Base-by-base conservation (phyloP, 2,797 vertebrate species). In the Argyrosomus regius region DNA sequence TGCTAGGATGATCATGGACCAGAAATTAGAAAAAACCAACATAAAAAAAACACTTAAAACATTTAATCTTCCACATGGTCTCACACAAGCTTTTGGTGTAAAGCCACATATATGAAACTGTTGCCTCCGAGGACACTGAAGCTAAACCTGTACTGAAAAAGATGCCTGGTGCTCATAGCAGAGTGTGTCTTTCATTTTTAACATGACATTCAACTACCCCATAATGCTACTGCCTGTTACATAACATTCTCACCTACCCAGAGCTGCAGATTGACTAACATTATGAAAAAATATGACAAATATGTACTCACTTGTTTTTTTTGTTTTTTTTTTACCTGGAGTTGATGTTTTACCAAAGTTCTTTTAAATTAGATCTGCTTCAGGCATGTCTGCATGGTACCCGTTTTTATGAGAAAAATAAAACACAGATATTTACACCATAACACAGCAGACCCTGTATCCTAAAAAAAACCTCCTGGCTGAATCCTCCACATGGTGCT, bases 401-500 rank as follows among this genome's bases (percentile, higher is more conserved):
- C 89, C 77, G 57, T 84, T 89, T 86, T 67, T 41, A 70, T 50
- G 70, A 88, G 63, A 22, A 64, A 71, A 79, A 86, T 70, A 73
- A 61, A 62, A 78, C 45, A 86, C 61, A 70, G 45, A 85, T 92
- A 93, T 93, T 89, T 91, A 94, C 91, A 93, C 52, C 56, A 63
- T 50, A 74, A 79, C 72, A 83, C 83, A 87, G 87, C 81, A 85
- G 85, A 87, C 35, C 61, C 63, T 58, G 59, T 18, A 50, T 59
- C 28, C 26, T 69, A 65, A 53, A 80, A 46, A 17, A 9, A 52
- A 48, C 50, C 31, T 66, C 35, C 35, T 5, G 9, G 48, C 46
- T 62, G 60, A 78, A 73, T 2, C 20, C 48, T 70, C 52, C 46
- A 63, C 3, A n/a, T 35, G 61, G 28, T 81, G 75, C 60, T 82